These are phyloP conservation scores for Perodicticus potto DNA, from an alignment of 2,797 vertebrate species.

Conservation along the genomic window DNA sequence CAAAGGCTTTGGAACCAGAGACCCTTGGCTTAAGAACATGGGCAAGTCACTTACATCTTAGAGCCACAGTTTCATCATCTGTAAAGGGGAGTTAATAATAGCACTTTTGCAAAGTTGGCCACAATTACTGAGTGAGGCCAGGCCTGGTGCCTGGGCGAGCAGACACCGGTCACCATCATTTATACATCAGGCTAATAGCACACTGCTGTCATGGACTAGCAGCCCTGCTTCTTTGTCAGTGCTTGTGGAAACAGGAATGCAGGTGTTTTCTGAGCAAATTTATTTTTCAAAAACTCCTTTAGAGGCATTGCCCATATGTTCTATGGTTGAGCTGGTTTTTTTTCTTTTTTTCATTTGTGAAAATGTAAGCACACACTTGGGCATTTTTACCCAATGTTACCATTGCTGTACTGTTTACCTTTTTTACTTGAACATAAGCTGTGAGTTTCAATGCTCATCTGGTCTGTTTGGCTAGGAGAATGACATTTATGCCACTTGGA, in stretches of 20 bases:
- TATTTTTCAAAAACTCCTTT: conserved; percentile 60
- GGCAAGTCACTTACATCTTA: not conserved
- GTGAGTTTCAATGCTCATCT: conserved; percentile 71
- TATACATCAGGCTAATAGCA: not conserved
- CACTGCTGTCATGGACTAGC: rapidly evolving
- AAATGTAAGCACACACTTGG: conserved; percentile 63
- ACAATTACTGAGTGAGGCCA: not conserved
- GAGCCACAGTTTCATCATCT: not conserved
- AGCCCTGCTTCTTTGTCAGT: not conserved
- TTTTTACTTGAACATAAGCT: conserved; percentile 67
- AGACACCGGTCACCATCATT: not conserved
- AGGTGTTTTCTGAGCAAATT: conserved; percentile 41
- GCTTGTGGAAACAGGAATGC: not conserved
- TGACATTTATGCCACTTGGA: conserved; percentile 53
- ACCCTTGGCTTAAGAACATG: not conserved
- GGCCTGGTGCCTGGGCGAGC: rapidly evolving
- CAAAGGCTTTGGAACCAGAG: not conserved
- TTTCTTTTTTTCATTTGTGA: conserved; percentile 46
- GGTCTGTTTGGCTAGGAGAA: conserved; percentile 61
- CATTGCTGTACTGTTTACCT: conserved; percentile 46
- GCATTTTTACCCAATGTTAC: not conserved
- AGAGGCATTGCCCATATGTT: conserved; percentile 61
- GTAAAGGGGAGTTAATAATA: not conserved
- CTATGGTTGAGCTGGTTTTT: not conserved
- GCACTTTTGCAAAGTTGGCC: not conserved